Percentiles rank a stretch among this genome's conserved stretches.
These are phyloP conservation scores for Drosophila subobscura DNA, from an alignment of 1,140 invertebrate species.

Conservation along the genomic window DNA sequence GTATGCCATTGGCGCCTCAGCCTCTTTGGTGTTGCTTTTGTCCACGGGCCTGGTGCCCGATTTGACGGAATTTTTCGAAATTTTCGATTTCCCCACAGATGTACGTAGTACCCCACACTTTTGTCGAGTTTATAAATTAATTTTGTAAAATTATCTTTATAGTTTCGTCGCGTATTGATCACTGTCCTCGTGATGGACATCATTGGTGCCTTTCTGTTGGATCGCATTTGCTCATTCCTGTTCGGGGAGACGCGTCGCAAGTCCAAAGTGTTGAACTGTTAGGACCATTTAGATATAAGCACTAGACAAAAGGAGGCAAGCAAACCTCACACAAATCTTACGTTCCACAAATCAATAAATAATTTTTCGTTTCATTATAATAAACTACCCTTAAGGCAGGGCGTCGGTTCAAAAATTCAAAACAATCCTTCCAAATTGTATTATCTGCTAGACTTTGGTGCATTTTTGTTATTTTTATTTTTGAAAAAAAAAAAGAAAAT, in stretches of 20 bases:
- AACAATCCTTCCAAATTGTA: constrained; percentile 32
- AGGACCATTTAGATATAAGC: constrained; percentile 35
- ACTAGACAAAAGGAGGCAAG: constrained; percentile 17
- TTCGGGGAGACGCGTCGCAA: constrained; percentile 87
- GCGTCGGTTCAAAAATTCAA: constrained; percentile 56
- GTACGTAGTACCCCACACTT: constrained; percentile 85
- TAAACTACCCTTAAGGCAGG: neutral
- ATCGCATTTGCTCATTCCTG: constrained; percentile 93
- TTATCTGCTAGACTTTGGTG: constrained; percentile 21
- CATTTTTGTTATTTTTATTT: constrained; percentile 38
- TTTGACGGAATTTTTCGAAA: constrained; percentile 92
- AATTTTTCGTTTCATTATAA: constrained; percentile 7
- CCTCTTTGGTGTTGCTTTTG: constrained; percentile 89
- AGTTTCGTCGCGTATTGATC: constrained; percentile 94
- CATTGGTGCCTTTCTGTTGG: constrained; percentile 91
- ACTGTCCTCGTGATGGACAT: constrained; percentile 92
- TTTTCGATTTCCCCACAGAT: constrained; percentile 93
- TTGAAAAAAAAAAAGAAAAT: neutral
- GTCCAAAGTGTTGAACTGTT: constrained; percentile 70
- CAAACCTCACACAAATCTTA: constrained; percentile 14
- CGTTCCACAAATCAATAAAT: constrained; percentile 23
- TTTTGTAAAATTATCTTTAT: constrained; percentile 84
- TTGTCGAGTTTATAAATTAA: neutral
- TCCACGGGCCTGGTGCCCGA: constrained; percentile 91
- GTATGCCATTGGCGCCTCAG: constrained; percentile 92